Conservation (phyloP, 2,113 vertebrate species). For the Scomber colias region DNA sequence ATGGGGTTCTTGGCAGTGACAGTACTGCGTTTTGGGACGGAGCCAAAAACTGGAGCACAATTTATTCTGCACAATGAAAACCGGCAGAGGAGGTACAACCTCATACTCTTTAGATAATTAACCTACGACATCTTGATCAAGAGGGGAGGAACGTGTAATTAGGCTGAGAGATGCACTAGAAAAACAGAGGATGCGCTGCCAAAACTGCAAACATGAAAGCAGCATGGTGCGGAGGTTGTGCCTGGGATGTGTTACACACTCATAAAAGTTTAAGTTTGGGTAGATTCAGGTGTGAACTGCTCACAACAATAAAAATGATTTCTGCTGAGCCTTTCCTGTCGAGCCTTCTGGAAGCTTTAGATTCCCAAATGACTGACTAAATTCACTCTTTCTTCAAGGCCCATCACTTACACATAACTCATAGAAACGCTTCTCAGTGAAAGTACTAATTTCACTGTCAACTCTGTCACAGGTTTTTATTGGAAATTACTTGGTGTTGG, state of each 20-base stretch:
- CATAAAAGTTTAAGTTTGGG: not conserved
- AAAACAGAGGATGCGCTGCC: not conserved
- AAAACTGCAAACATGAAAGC: slow-evolving; percentile 6
- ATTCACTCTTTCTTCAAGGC: too few relatives aligned
- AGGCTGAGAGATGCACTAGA: not conserved
- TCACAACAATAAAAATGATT: not conserved
- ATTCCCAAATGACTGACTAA: not conserved
- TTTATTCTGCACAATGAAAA: slow-evolving; percentile 48
- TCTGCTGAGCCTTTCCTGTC: not conserved
- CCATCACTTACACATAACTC: too few relatives aligned
- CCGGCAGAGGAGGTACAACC: slow-evolving; percentile 32
- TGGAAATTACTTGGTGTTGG: not conserved
- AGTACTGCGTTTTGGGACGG: slow-evolving; percentile 7
- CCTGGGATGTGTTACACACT: not conserved
- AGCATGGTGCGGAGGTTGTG: not conserved
- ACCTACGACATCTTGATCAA: slow-evolving; percentile 42
- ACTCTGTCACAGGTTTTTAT: too few relatives aligned
- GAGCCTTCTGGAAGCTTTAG: not conserved
- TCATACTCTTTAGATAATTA: slow-evolving; percentile 59
- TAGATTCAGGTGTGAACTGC: not conserved
- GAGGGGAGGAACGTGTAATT: slow-evolving; percentile 29
- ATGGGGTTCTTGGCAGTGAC: slow-evolving; percentile 46
- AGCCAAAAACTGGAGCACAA: slow-evolving; percentile 50
- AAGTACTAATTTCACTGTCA: too few relatives aligned
- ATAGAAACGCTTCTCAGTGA: too few relatives aligned